Percentiles rank a stretch among this genome's conserved stretches.
phyloP scores from a whole-genome alignment of 1,140 invertebrate genomes.

The Pomacea maculata region DNA sequence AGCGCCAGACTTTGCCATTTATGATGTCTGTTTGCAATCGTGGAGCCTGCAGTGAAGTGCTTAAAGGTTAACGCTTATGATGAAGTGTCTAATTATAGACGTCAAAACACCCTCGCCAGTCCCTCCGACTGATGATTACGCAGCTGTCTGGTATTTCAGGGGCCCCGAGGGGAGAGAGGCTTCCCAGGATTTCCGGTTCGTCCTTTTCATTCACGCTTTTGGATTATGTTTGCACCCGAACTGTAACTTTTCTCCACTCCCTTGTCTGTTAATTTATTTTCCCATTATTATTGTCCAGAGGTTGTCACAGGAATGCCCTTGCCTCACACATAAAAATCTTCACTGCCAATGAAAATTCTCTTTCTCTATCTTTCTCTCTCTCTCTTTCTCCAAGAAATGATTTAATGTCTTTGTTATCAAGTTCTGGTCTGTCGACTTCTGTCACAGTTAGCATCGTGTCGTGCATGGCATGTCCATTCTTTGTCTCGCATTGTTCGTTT shows the following conservation, averaged over 20 bases:
- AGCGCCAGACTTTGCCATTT: no score
- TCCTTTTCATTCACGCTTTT: conserved; percentile 9
- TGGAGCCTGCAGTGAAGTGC: neutral
- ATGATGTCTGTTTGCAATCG: neutral
- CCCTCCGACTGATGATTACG: no score
- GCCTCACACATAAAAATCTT: neutral
- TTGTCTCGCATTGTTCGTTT: no score
- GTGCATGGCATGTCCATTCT: conserved; percentile 2
- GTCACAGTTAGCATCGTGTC: neutral
- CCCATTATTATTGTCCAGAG: neutral
- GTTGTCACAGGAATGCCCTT: neutral
- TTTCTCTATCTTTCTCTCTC: no score
- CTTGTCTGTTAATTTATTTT: neutral
- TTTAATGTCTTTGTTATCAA: no score
- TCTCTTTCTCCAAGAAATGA: no score
- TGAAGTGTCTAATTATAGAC: no score
- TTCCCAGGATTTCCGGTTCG: conserved; percentile 40
- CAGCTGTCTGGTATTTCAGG: conserved; percentile 31
- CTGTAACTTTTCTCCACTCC: neutral
- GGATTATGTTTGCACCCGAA: neutral
- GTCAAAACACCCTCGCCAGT: neutral
- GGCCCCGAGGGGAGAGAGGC: conserved; percentile 28
- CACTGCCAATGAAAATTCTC: no score
- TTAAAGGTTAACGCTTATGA: no score
- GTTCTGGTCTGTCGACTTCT: no score